phyloP scores from a whole-genome alignment of 2,797 vertebrate species.

The Trachops cirrhosus region DNA sequence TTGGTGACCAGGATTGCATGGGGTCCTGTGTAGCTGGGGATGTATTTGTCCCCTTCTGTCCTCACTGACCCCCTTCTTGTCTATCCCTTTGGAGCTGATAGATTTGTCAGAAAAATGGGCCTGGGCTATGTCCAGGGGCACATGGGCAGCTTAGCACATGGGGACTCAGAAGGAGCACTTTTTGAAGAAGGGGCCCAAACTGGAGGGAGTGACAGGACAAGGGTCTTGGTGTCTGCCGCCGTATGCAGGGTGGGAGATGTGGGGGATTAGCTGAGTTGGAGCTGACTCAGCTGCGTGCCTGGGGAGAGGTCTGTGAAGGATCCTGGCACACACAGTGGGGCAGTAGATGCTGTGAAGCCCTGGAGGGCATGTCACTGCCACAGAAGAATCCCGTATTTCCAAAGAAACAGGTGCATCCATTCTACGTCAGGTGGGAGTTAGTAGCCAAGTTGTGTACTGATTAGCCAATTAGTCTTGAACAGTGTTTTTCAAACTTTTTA shows the following conservation, averaged over 20 bases:
- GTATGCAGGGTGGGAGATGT: rapidly evolving
- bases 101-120: background rate
- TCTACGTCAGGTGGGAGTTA: background rate
- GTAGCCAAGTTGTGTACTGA: background rate
- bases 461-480: background rate
- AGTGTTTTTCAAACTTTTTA: background rate
- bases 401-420: background rate
- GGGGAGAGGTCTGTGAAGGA: background rate
- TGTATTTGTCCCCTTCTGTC: background rate
- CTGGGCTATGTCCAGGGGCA: background rate
- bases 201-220: background rate
- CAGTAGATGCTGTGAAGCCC: background rate
- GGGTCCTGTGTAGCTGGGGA: background rate
- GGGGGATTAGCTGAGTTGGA: background rate
- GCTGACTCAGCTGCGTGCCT: rapidly evolving
- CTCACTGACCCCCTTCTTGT: background rate
- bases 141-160: background rate
- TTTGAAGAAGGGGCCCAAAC: background rate
- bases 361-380: rapidly evolving
- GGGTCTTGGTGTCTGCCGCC: background rate
- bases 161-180: background rate
- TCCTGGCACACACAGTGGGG: background rate
- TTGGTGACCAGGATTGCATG: background rate
- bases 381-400: background rate
- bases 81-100: background rate